Base-by-base conservation (phyloP, 2,113 vertebrate species). In the Pogonocichla stellata region DNA sequence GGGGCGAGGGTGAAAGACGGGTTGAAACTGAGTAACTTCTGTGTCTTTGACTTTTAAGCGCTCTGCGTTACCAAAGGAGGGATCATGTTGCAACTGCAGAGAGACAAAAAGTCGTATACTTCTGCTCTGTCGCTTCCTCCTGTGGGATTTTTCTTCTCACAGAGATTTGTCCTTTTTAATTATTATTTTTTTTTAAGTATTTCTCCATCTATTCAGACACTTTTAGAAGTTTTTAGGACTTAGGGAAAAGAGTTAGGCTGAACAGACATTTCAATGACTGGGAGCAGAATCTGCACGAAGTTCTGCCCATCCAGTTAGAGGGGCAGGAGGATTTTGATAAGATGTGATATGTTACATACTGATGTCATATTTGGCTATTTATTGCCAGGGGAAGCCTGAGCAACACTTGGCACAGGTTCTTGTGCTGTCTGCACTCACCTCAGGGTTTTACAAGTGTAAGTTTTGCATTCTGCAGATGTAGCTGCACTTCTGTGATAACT, bases 41-140 rank as follows among this genome's bases (percentile, higher is more conserved):
- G 5, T 65, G 91, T 48, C 45, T 93, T 86, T 80, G 78, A 83
- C 72, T 93, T 93, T 74, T 90, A 42, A 96, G 66, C n/a, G 70
- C 58, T 65, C 90, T 42, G 25, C 74, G 85, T 69, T 94, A 84
- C 81, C 45, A 67, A 95, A 93, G 70, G 77, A 94, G 93, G 94
- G 95, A 95, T 80, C 92, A 90, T 86, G 69, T 87, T 96, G 88
- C 93, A 96, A 33, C 86, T 79, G 75, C 58, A 94, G 86, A 72
- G 96, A 91, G 80, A 86, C 48, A 80, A 67, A 93, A 93, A 80
- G 89, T 88, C 43, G 65, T 84, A 34, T 79, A 56, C 45, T 95
- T 62, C 56, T 80, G 25, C 22, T 58, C 72, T 34, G 61, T 61
- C 48, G 15, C 77, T 96, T 97, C 86, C 50, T 88, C 80, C 60